phyloP scores from a whole-genome alignment of 92 coral and sea anemone species.

The Ricordea florida region DNA sequence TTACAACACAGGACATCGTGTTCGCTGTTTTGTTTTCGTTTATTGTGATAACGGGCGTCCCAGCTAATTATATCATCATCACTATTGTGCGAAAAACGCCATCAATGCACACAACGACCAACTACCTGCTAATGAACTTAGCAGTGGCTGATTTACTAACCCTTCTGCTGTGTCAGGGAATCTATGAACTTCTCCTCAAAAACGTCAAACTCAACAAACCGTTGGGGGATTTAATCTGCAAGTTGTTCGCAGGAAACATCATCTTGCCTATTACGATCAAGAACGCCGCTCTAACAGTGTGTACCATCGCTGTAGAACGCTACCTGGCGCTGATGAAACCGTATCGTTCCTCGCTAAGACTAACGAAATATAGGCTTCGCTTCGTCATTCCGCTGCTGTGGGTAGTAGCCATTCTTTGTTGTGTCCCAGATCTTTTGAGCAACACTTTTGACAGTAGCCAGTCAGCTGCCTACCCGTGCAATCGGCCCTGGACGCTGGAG shows the following conservation, averaged over 20 bases:
- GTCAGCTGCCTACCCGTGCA: not conserved
- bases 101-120: slow-evolving; percentile 35
- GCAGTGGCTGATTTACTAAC: slow-evolving; percentile 23
- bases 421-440: slow-evolving; percentile 5
- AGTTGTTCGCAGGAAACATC: slow-evolving; percentile 18
- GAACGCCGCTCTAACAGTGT: slow-evolving; percentile 7
- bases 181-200: slow-evolving; percentile 3
- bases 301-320: slow-evolving; percentile 32
- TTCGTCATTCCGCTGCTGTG: not conserved
- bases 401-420: not conserved
- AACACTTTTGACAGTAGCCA: not conserved
- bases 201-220: not conserved
- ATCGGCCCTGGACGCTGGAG: slow-evolving; percentile 11
- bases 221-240: slow-evolving; percentile 29
- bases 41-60: slow-evolving; percentile 5
- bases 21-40: slow-evolving; percentile 15
- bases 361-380: not conserved
- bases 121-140: slow-evolving; percentile 8
- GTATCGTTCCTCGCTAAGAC: not conserved
- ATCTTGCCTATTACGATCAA: slow-evolving; percentile 16
- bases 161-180: slow-evolving; percentile 8
- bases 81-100: slow-evolving; percentile 27
- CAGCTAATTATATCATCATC: slow-evolving; percentile 6
- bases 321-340: slow-evolving; percentile 42
- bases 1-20: not conserved